These are phyloP conservation scores for Serinus canaria DNA, from an alignment of 2,113 vertebrate genomes.

Conservation along the genomic window DNA sequence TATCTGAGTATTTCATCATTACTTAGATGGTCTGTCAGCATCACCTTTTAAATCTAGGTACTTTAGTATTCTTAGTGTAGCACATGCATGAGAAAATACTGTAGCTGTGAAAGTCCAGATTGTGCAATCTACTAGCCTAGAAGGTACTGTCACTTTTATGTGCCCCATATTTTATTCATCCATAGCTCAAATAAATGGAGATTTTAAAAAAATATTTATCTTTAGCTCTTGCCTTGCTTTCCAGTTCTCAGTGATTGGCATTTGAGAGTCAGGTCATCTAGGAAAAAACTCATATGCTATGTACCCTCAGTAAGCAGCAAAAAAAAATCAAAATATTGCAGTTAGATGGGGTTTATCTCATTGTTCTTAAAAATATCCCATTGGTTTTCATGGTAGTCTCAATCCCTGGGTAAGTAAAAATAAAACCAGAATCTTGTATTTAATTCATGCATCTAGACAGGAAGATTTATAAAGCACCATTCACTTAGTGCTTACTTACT, in stretches of 20 bases:
- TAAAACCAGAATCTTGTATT: background rate
- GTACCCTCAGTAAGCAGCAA: background rate
- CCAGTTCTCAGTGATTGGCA: background rate
- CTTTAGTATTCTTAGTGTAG: slow-evolving; percentile 13
- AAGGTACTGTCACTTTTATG: slow-evolving; percentile 23
- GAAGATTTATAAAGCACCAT: background rate
- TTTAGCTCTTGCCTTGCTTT: background rate
- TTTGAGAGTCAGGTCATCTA: background rate
- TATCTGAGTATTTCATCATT: background rate
- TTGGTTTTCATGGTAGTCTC: background rate
- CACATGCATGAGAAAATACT: slow-evolving; percentile 16
- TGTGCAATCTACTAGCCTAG: slow-evolving; percentile 41
- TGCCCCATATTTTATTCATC: slow-evolving; percentile 36
- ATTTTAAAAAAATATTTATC: background rate
- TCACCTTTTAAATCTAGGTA: slow-evolving; percentile 5
- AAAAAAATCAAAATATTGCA: background rate
- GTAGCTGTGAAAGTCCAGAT: slow-evolving; percentile 33
- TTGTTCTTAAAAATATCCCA: background rate
- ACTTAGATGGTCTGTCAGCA: background rate
- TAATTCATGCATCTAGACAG: background rate
- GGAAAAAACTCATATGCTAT: background rate
- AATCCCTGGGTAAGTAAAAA: background rate
- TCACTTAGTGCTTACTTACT: background rate
- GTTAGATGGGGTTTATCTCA: background rate
- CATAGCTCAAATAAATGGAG: slow-evolving; percentile 24